Evolutionary conservation across 1,140 invertebrate genomes (phyloP), one percentile per base, ranked within the genome.

Genomic region (Pemphigus obesinymphae): DNA sequence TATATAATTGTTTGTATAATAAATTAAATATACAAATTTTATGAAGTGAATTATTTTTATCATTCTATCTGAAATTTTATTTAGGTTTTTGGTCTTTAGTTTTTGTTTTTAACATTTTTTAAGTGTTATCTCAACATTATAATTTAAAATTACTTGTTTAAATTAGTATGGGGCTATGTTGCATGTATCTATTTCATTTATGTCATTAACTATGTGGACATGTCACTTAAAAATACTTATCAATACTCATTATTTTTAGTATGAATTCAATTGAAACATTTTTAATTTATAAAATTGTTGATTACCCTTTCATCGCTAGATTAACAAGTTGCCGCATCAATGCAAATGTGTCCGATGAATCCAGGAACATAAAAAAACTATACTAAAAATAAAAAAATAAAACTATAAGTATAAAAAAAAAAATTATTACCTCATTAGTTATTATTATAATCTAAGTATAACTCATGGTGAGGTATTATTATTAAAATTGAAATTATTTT

Each of bases 281-380:
- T 58, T 15, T 1, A 20, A 63, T 31, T 63, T 20, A 34, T n/a
- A 15, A 34, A 63, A 63, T 34, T 61, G n/a, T 61, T 68, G 87
- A 90, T 88, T 88, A 92, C 91, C 96, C 93, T 91, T 96, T 96
- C 92, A 99, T 97, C 61, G 97, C 97, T 88, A 99, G 92, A 89
- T 99, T 98, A 66, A 95, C 95, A 50, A 99, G 88, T 88, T 99
- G 97, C 85, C 97, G 93, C 92, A 98, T 97, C 81, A 99, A 87
- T 58, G 90, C 89, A 88, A 94, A 98, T 0, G 96, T 96, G 87
- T 99, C 96, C 55, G 48, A 91, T 86, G 95, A 95, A 85, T 92
- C 93, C 70, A 96, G 87, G 85, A 99, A 94, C 92, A 98, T 92
- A 31, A 93, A 95, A 88, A 98, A 98, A 86, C 93, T 91, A 89